A percentile compares a stretch with the other conserved stretches of the same genome.
These are phyloP conservation scores for Dexiosoma caninum DNA, from an alignment of 2,888 invertebrate species.

Conservation along the genomic window DNA sequence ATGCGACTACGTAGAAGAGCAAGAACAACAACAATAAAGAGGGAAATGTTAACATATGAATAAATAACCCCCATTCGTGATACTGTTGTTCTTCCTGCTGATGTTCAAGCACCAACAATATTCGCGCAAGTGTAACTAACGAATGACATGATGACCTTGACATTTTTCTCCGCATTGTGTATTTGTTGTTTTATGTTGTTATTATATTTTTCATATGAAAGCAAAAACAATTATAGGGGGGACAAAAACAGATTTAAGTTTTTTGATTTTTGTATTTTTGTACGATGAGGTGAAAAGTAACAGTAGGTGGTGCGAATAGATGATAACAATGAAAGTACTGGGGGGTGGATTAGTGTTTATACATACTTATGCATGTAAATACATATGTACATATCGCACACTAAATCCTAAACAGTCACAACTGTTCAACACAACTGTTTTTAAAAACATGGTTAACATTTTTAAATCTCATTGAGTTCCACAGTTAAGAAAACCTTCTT, in stretches of 20 bases:
- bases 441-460: too few species aligned
- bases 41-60: constrained; percentile 36
- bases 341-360: not conserved
- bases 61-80: constrained; percentile 36
- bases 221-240: not conserved
- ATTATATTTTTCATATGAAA: constrained; percentile 11
- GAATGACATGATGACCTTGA: constrained; percentile 59
- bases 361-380: not conserved
- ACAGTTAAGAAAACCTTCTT: too few species aligned
- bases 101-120: constrained; percentile 13
- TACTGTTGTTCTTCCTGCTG: constrained; percentile 4
- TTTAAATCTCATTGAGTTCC: too few species aligned
- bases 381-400: not conserved
- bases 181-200: constrained; percentile 30
- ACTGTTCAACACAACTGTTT: too few species aligned
- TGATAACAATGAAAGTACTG: not conserved
- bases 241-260: constrained; percentile 26
- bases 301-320: not conserved
- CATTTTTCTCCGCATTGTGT: constrained; percentile 37
- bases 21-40: not conserved
- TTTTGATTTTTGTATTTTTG: not conserved
- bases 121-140: constrained; percentile 27
- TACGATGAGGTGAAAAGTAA: not conserved
- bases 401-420: too few species aligned
- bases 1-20: not conserved